These are phyloP conservation scores for Pteruthius melanotis DNA, from an alignment of 2,113 vertebrate genomes.

Conservation along the genomic window DNA sequence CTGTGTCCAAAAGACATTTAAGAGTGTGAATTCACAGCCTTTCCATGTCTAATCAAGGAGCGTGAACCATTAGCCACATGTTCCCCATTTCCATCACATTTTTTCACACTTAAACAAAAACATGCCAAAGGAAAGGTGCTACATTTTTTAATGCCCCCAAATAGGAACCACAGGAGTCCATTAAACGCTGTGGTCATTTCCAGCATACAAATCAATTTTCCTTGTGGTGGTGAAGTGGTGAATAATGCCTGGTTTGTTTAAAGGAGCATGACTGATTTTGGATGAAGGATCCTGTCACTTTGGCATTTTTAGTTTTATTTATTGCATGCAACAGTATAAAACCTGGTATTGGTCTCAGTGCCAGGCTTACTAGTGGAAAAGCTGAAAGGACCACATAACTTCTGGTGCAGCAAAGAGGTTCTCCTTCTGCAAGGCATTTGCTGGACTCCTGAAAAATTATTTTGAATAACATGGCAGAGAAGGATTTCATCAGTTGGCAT, in stretches of 20 bases:
- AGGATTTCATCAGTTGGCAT: constrained; percentile 70
- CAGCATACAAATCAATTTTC: constrained; percentile 66
- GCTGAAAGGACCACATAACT: constrained; percentile 51
- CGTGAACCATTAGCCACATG: constrained; percentile 66
- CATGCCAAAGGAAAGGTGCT: constrained; percentile 69
- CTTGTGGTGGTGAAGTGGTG: constrained; percentile 73
- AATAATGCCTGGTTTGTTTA: constrained; percentile 75
- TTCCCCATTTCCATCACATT: constrained; percentile 72
- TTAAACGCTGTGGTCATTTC: constrained; percentile 62
- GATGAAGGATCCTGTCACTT: constrained; percentile 70
- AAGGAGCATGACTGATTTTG: constrained; percentile 68
- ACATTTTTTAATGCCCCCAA: constrained; percentile 69
- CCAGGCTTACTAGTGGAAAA: constrained; percentile 58
- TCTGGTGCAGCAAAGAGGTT: constrained; percentile 30
- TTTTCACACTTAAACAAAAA: constrained; percentile 70
- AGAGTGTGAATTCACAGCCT: constrained; percentile 61
- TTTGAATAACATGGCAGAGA: constrained; percentile 71
- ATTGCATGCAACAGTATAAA: constrained; percentile 74
- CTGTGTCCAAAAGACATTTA: constrained; percentile 71
- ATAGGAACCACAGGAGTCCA: constrained; percentile 66
- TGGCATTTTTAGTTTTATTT: constrained; percentile 75
- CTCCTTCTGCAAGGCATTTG: constrained; percentile 41
- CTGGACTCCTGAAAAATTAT: constrained; percentile 44
- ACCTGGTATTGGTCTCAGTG: constrained; percentile 59
- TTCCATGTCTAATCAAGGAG: constrained; percentile 72